Conservation (phyloP, 2,113 vertebrate genomes). For the Cinclus cinclus region DNA sequence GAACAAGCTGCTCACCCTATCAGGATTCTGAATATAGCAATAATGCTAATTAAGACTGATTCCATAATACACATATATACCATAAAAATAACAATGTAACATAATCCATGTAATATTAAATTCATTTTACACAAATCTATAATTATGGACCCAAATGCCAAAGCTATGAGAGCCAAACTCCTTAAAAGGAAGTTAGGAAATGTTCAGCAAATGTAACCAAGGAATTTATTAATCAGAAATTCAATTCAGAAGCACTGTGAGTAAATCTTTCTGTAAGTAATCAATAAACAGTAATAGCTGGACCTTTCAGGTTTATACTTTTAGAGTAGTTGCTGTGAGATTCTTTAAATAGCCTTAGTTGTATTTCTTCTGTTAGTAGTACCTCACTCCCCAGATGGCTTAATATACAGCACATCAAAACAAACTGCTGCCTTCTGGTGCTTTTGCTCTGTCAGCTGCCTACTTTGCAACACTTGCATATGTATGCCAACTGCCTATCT, state of each 20-base stretch:
- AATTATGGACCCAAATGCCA: neutral
- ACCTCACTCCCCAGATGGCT: neutral
- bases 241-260: neutral
- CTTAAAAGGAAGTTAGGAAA: neutral
- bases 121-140: neutral
- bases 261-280: constrained; percentile 14
- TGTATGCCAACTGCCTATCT: constrained; percentile 1
- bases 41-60: neutral
- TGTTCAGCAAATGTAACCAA: neutral
- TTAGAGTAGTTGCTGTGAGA: neutral
- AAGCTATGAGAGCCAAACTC: neutral
- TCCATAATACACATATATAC: neutral
- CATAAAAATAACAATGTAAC: neutral
- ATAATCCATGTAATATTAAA: neutral
- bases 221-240: constrained; percentile 7
- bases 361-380: constrained; percentile 17
- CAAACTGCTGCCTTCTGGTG: constrained; percentile 3
- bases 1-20: neutral
- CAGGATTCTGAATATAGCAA: neutral
- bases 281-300: neutral
- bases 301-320: neutral
- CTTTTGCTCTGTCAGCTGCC: constrained; percentile 40
- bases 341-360: constrained; percentile 13
- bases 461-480: neutral
- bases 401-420: constrained; percentile 3